Conservation (phyloP, 64 coral and sea anemone genomes). For the Stichodactyla helianthus region DNA sequence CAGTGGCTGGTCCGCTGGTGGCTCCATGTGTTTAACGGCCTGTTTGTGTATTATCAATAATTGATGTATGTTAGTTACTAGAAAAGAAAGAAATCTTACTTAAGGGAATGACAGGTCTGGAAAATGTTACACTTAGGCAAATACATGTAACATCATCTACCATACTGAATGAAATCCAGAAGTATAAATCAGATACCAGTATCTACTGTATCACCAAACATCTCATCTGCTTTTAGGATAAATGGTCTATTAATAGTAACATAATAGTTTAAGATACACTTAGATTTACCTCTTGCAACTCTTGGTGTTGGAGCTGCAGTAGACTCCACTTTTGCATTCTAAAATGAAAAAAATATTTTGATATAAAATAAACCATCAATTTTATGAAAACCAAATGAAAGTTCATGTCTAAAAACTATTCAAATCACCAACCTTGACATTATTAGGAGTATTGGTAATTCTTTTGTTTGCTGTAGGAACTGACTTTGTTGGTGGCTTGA, state of each 20-base stretch:
- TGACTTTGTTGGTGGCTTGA: constrained; percentile 56
- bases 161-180: too few relatives aligned
- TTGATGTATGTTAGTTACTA: too few relatives aligned
- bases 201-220: too few relatives aligned
- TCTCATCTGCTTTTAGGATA: too few relatives aligned
- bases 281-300: constrained; percentile 7
- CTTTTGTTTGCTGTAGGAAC: constrained; percentile 54
- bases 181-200: too few relatives aligned
- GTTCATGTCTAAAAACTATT: neutral
- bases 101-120: too few relatives aligned
- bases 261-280: neutral
- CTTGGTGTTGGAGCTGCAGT: constrained; percentile 27
- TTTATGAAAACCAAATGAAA: neutral
- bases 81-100: too few relatives aligned
- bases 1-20: too few relatives aligned
- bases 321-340: constrained; percentile 51
- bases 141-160: too few relatives aligned
- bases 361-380: neutral
- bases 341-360: neutral
- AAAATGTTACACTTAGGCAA: too few relatives aligned
- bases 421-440: constrained; percentile 38
- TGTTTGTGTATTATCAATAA: too few relatives aligned
- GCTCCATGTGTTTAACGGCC: too few relatives aligned
- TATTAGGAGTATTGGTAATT: constrained; percentile 61
- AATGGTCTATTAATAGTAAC: neutral